These are phyloP conservation scores for Onychorhynchus coronatus DNA, from an alignment of 2,113 vertebrate genomes.

Conservation along the genomic window DNA sequence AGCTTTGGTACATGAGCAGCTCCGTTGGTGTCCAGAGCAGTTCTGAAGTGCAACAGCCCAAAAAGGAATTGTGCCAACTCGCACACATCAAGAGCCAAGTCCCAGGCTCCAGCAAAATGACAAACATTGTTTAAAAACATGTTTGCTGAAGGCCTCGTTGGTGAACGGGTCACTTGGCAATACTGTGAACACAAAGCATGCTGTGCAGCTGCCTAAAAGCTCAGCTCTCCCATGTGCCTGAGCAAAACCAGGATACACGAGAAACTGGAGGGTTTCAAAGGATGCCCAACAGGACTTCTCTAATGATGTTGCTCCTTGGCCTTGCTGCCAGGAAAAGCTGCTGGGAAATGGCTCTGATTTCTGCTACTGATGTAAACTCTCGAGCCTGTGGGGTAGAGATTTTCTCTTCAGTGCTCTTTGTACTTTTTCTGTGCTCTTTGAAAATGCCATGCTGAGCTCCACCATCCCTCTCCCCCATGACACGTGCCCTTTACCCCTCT, in stretches of 20 bases:
- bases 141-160: slow-evolving; percentile 41
- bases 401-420: background rate
- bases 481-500: background rate
- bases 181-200: background rate
- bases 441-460: background rate
- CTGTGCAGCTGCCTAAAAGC: background rate
- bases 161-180: slow-evolving; percentile 53
- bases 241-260: background rate
- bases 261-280: background rate
- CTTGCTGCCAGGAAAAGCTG: background rate
- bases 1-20: background rate
- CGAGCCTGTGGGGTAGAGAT: background rate
- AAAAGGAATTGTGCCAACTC: background rate
- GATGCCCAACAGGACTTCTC: background rate
- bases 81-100: background rate
- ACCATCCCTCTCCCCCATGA: background rate
- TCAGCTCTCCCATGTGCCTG: background rate
- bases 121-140: slow-evolving; percentile 34
- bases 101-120: background rate
- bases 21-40: accelerated
- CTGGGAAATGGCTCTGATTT: background rate
- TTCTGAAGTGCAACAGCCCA: background rate
- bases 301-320: background rate
- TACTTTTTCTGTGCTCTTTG: background rate
- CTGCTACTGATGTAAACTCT: background rate